A percentile compares a stretch with the other conserved stretches of the same genome.
These are phyloP conservation scores for Megaleporinus macrocephalus DNA, from an alignment of 2,113 vertebrate species.

Conservation along the genomic window DNA sequence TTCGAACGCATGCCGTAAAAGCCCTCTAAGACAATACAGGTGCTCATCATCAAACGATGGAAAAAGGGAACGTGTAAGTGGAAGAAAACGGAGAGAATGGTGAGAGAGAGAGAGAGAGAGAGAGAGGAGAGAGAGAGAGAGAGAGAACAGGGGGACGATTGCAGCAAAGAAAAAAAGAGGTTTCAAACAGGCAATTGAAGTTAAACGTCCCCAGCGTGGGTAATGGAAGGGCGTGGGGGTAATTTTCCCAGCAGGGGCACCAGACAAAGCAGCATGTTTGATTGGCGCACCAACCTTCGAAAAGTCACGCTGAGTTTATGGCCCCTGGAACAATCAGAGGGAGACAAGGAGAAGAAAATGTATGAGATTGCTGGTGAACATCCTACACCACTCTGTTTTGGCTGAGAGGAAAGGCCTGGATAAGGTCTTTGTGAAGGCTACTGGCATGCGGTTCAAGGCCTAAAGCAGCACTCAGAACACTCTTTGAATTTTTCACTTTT, in stretches of 20 bases:
- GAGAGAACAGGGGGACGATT: constrained; percentile 30
- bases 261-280: constrained; percentile 26
- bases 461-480: neutral
- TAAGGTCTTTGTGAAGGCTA: neutral
- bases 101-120: too few relatives aligned
- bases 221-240: constrained; percentile 45
- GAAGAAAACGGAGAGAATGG: neutral
- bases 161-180: constrained; percentile 10
- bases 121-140: neutral
- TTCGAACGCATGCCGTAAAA: constrained; percentile 44
- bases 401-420: neutral
- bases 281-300: constrained; percentile 14
- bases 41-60: constrained; percentile 41
- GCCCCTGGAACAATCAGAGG: constrained; percentile 31
- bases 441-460: neutral
- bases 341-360: constrained; percentile 20
- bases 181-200: constrained; percentile 54
- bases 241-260: constrained; percentile 53
- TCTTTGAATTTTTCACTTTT: too few relatives aligned
- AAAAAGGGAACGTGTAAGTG: constrained; percentile 11
- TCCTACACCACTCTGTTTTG: neutral
- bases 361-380: constrained; percentile 30
- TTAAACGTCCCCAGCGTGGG: constrained; percentile 48
- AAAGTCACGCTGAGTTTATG: constrained; percentile 36
- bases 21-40: constrained; percentile 49